Evolutionary conservation across 2,797 vertebrate species (phyloP), one percentile per base, ranked within the genome.

Genomic region (Galago senegalensis): DNA sequence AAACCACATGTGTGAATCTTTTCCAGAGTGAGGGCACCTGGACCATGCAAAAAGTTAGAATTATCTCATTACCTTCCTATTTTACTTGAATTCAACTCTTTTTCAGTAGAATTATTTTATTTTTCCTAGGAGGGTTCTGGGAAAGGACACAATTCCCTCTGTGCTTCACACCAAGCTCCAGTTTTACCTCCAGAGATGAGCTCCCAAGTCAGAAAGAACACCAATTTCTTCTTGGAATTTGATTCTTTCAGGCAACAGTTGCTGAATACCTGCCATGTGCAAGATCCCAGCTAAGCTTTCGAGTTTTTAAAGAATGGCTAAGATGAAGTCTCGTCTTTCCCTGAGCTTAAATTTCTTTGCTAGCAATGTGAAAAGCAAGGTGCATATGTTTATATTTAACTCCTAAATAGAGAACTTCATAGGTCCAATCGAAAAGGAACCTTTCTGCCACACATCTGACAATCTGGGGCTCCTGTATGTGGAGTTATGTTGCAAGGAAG

Each of bases 51-150:
- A 79, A 91, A 87, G 16, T 40, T 56, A 79, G 67, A 63, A 72
- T 80, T 85, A 34, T 86, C 90, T 82, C 14, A 25, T 65, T 49
- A 14, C 46, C 46, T 67, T 87, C 49, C 84, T 91, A n/a, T 65
- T 82, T 87, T 60, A 29, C 20, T 92, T 25, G 29, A 77, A 29
- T 67, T 81, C 49, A 85, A 31, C 40, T 92, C 67, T 87, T 20
- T 77, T 73, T 84, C 67, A 83, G 79, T 72, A 89, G 56, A 61
- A n/a, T 67, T 89, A 16, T 82, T 93, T 82, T 23, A 60, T 76
- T 77, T 94, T 95, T 73, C 63, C n/a, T 18, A n/a, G 18, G 82
- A 79, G 6, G 29, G 4, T 72, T 58, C 60, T 63, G 49, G 80
- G 40, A 73, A 93, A 79, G 77, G 40, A 82, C 5, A 14, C 37